Percentiles rank a stretch among this genome's conserved stretches.
Evolutionary conservation across 2,797 vertebrate genomes (phyloP).

Genomic region (Microcaecilia unicolor): DNA sequence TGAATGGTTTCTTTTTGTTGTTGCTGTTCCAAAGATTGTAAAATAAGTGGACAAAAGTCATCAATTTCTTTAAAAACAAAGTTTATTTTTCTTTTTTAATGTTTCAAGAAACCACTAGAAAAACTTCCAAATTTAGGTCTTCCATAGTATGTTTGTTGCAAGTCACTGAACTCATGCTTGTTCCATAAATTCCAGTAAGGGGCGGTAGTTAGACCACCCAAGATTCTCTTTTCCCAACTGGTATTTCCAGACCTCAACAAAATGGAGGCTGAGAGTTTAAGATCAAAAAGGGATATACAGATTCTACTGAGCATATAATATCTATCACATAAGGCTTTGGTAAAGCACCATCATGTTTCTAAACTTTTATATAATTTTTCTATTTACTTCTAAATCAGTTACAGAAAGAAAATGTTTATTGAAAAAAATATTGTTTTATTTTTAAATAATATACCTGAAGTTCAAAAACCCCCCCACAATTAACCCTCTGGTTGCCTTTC

Average conservation of each 20-base stretch:
- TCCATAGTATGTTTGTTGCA: too few species aligned
- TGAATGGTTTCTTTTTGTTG: too few species aligned
- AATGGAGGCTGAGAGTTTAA: slow-evolving; percentile 38
- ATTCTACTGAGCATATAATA: slow-evolving; percentile 40
- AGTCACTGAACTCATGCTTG: too few species aligned
- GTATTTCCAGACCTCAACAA: slow-evolving; percentile 43
- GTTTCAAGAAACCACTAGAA: too few species aligned
- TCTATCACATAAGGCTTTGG: slow-evolving; percentile 62
- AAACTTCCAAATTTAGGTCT: too few species aligned
- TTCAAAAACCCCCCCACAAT: too few species aligned
- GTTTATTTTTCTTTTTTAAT: too few species aligned
- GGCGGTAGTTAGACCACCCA: too few species aligned
- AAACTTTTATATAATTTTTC: slow-evolving; percentile 50
- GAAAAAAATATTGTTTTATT: slow-evolving; percentile 57
- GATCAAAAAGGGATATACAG: slow-evolving; percentile 43
- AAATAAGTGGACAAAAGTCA: too few species aligned
- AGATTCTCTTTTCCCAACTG: slow-evolving; percentile 32
- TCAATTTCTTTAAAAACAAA: too few species aligned
- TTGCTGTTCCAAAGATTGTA: too few species aligned
- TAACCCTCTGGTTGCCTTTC: slow-evolving; percentile 50
- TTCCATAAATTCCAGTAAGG: too few species aligned
- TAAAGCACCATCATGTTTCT: slow-evolving; percentile 77
- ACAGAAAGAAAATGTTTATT: slow-evolving; percentile 67
- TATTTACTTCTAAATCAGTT: slow-evolving; percentile 65
- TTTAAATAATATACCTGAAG: slow-evolving; percentile 65